Percentiles rank a stretch among this genome's conserved stretches.
These are phyloP conservation scores for Trachelipus rathkii DNA, from an alignment of 1,140 invertebrate species.

Conservation along the genomic window DNA sequence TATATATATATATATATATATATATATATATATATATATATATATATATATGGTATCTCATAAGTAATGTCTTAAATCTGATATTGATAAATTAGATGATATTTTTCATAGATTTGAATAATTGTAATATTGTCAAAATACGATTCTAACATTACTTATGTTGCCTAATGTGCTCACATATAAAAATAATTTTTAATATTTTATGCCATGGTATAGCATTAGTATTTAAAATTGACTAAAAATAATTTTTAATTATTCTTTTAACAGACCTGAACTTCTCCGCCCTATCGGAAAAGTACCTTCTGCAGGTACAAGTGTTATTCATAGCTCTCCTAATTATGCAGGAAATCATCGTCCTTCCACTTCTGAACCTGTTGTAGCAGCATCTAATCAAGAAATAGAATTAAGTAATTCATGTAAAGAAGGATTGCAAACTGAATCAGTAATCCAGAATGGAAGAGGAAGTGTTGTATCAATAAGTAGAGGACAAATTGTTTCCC, in stretches of 20 bases:
- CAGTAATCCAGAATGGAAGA: conserved; percentile 35
- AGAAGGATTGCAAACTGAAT: conserved; percentile 23
- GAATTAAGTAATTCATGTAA: conserved; percentile 23
- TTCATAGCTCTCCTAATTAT: conserved; percentile 34
- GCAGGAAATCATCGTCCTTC: conserved; percentile 8
- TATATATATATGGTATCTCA: no score
- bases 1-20: background rate
- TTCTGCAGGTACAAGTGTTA: conserved; percentile 37
- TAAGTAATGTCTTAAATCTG: no score
- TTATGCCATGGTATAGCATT: no score
- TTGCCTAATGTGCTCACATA: no score
- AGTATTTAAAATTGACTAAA: no score
- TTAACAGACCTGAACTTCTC: conserved; percentile 38
- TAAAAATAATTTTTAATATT: no score
- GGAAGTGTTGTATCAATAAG: conserved; percentile 25
- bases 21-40: no score
- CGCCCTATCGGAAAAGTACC: conserved; percentile 35
- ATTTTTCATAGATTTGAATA: no score
- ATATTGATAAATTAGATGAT: no score
- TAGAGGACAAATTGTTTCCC: conserved; percentile 49
- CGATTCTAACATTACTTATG: no score
- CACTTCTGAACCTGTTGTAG: conserved; percentile 7
- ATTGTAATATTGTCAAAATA: no score
- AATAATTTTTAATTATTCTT: no score
- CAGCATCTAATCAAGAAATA: conserved; percentile 19